These are phyloP conservation scores for Crocodylus rhombifer DNA, from an alignment of 2,797 vertebrate genomes.

Conservation along the genomic window DNA sequence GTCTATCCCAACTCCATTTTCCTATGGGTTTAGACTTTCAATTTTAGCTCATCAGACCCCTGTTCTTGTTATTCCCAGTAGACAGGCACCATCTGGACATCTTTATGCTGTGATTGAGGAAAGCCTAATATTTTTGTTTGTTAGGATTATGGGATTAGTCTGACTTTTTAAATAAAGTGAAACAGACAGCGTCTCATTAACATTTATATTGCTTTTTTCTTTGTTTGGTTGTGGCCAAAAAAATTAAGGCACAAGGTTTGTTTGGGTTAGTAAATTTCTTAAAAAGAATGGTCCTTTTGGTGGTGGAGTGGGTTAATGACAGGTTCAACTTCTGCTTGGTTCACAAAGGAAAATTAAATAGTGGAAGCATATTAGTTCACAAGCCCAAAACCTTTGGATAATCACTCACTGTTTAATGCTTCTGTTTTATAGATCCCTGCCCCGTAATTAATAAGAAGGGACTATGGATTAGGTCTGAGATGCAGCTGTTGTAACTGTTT, in stretches of 20 bases:
- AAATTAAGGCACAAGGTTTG: constrained; percentile 13
- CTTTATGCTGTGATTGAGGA: constrained; percentile 49
- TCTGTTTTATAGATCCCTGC: background rate
- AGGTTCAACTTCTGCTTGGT: background rate
- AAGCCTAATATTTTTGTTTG: constrained; percentile 70
- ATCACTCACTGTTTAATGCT: background rate
- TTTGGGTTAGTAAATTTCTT: constrained; percentile 51
- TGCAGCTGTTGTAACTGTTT: background rate
- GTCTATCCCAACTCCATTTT: background rate
- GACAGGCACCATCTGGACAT: constrained; percentile 59
- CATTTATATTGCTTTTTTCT: constrained; percentile 83
- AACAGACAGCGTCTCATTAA: constrained; percentile 80
- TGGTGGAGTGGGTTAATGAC: background rate
- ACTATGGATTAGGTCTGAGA: background rate
- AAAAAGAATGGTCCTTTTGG: constrained; percentile 25
- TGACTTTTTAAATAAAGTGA: constrained; percentile 72
- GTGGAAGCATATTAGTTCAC: background rate
- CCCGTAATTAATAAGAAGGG: background rate
- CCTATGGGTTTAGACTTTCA: background rate
- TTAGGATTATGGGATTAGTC: constrained; percentile 72
- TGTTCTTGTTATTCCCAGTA: constrained; percentile 47
- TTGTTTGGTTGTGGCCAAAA: constrained; percentile 60
- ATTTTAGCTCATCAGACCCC: constrained; percentile 33
- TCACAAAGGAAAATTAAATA: background rate
- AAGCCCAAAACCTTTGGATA: background rate